Conservation (phyloP, 2,888 invertebrate genomes). For the Rhabditophanes sp. region DNA sequence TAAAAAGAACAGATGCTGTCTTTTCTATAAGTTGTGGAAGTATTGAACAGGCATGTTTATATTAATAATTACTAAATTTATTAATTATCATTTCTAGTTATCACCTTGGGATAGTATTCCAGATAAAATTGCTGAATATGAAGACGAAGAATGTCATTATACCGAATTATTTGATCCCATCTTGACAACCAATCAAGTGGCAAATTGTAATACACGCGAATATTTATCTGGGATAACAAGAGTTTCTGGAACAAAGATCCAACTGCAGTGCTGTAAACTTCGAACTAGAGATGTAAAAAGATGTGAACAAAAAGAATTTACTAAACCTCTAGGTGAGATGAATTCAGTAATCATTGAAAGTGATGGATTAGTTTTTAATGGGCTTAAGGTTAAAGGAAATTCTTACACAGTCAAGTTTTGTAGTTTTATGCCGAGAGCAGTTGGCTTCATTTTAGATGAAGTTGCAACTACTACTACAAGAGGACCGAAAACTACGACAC, state of each 20-base stretch:
- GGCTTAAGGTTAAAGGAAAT: slow-evolving; percentile 22
- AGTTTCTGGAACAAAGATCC: slow-evolving; percentile 36
- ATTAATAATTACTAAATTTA: slow-evolving; percentile 5
- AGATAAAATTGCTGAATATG: slow-evolving; percentile 27
- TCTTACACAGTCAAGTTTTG: slow-evolving; percentile 36
- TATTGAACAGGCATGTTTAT: slow-evolving; percentile 22
- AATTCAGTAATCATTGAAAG: background rate
- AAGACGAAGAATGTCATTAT: slow-evolving; percentile 40
- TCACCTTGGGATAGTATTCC: slow-evolving; percentile 41
- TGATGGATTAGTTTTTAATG: slow-evolving; percentile 22
- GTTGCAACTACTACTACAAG: too few species aligned
- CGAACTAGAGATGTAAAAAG: slow-evolving; percentile 33
- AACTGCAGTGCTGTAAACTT: slow-evolving; percentile 38
- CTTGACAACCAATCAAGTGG: slow-evolving; percentile 16
- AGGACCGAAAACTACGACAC: too few species aligned
- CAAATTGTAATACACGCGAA: slow-evolving; percentile 27
- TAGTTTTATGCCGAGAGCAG: slow-evolving; percentile 32
- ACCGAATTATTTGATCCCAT: slow-evolving; percentile 37
- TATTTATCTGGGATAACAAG: slow-evolving; percentile 41
- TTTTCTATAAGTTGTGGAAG: slow-evolving; percentile 36
- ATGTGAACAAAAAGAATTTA: slow-evolving; percentile 28
- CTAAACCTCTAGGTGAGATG: slow-evolving; percentile 28
- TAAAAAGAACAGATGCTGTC: slow-evolving; percentile 37
- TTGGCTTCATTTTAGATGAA: too few species aligned
- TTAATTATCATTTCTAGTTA: slow-evolving; percentile 10